These are phyloP conservation scores for Keiferia lycopersicella DNA, from an alignment of 2,888 invertebrate species.

Conservation along the genomic window DNA sequence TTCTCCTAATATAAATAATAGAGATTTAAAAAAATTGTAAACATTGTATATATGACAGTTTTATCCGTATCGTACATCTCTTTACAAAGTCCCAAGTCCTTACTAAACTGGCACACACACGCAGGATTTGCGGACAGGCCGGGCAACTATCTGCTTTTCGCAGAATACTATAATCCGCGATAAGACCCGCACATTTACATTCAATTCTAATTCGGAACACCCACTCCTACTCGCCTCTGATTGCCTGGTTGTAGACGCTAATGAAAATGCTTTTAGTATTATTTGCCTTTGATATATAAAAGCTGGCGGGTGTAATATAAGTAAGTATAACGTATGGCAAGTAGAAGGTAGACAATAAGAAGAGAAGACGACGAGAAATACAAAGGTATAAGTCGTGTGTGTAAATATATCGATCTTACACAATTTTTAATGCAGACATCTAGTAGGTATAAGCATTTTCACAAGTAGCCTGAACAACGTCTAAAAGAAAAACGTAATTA, in stretches of 20 bases:
- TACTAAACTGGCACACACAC: constrained; percentile 7
- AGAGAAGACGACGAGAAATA: too few species aligned
- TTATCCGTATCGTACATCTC: background rate
- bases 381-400: background rate
- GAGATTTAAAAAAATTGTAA: too few species aligned
- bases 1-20: too few species aligned
- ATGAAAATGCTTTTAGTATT: constrained; percentile 64
- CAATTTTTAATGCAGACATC: too few species aligned
- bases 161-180: constrained; percentile 82
- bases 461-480: constrained; percentile 12
- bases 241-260: constrained; percentile 74
- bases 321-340: too few species aligned
- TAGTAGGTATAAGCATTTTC: too few species aligned
- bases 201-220: constrained; percentile 78
- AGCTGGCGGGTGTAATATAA: too few species aligned
- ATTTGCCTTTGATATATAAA: background rate
- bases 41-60: too few species aligned
- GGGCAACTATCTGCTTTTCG: constrained; percentile 76
- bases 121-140: constrained; percentile 54
- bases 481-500: constrained; percentile 35
- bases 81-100: background rate
- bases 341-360: too few species aligned
- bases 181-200: constrained; percentile 83
- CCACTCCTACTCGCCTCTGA: constrained; percentile 71
- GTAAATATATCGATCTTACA: too few species aligned